Conservation (phyloP, 1,140 invertebrate genomes). For the Parasteatoda tepidariorum region DNA sequence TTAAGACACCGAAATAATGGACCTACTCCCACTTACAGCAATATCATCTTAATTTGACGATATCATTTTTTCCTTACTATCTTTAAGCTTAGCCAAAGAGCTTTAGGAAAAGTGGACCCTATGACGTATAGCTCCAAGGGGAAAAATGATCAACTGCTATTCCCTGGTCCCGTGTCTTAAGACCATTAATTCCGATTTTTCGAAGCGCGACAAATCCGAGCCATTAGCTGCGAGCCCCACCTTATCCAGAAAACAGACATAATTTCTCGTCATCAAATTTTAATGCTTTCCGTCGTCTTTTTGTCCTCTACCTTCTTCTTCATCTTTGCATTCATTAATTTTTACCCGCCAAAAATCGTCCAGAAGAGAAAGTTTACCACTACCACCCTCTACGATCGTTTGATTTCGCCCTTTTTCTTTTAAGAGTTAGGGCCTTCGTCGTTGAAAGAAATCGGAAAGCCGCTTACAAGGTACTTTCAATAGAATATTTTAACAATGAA, state of each 20-base stretch:
- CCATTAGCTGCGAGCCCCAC: conserved; percentile 46
- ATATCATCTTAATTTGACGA: conserved; percentile 38
- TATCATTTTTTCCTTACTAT: conserved; percentile 19
- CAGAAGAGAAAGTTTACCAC: neutral
- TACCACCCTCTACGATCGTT: neutral
- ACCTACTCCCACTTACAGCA: neutral
- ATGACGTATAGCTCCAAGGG: conserved; percentile 45
- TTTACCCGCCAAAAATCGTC: conserved; percentile 37
- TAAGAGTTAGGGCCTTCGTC: neutral
- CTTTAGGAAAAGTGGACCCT: conserved; percentile 25
- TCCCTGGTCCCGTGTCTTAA: conserved; percentile 43
- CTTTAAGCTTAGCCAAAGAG: neutral
- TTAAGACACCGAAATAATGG: conserved; percentile 17
- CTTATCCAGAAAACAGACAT: conserved; percentile 55
- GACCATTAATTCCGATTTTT: conserved; percentile 52
- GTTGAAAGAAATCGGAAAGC: neutral
- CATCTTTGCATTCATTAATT: conserved; percentile 41
- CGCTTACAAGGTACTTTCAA: neutral
- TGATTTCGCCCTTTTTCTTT: neutral
- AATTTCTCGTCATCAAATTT: conserved; percentile 57
- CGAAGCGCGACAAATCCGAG: conserved; percentile 54
- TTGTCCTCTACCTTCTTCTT: conserved; percentile 15
- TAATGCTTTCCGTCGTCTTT: conserved; percentile 36
- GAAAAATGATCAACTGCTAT: conserved; percentile 55
- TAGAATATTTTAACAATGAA: too few species aligned